Conservation (phyloP, 92 coral and sea anemone species). For the Palythoa heliodiscus region DNA sequence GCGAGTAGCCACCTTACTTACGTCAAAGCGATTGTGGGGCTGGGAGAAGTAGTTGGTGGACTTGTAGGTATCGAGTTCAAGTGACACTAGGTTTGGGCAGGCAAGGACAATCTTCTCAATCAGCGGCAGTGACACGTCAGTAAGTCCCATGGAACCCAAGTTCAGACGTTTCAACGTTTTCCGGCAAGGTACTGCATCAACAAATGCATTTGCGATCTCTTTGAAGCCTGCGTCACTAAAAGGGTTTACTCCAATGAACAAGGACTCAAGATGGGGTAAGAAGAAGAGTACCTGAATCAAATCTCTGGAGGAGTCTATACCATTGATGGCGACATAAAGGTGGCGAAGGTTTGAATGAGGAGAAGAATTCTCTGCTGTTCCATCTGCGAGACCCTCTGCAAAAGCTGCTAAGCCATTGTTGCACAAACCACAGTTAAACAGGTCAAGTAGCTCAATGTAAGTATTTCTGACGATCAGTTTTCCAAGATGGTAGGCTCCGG, state of each 20-base stretch:
- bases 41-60: constrained; percentile 65
- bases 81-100: constrained; percentile 60
- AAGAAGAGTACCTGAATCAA: constrained; percentile 44
- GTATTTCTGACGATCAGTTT: constrained; percentile 58
- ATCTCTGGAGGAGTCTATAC: constrained; percentile 50
- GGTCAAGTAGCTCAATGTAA: constrained; percentile 55
- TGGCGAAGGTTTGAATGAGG: constrained; percentile 57
- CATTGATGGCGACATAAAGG: constrained; percentile 62
- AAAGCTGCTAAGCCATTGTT: constrained; percentile 64
- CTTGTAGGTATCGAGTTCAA: constrained; percentile 68
- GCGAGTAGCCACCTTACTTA: constrained; percentile 37
- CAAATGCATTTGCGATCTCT: constrained; percentile 38
- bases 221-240: constrained; percentile 51
- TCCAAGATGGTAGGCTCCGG: constrained; percentile 63
- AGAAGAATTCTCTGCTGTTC: constrained; percentile 31
- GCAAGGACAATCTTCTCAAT: constrained; percentile 60
- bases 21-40: constrained; percentile 65
- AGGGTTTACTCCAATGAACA: constrained; percentile 58
- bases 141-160: constrained; percentile 59
- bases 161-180: constrained; percentile 44
- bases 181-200: constrained; percentile 48
- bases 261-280: constrained; percentile 63
- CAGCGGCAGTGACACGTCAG: constrained; percentile 56
- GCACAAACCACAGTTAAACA: constrained; percentile 69
- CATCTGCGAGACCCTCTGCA: constrained; percentile 53